Conservation (phyloP, 2,888 invertebrate species). For the Nipponacmea schrenckii region DNA sequence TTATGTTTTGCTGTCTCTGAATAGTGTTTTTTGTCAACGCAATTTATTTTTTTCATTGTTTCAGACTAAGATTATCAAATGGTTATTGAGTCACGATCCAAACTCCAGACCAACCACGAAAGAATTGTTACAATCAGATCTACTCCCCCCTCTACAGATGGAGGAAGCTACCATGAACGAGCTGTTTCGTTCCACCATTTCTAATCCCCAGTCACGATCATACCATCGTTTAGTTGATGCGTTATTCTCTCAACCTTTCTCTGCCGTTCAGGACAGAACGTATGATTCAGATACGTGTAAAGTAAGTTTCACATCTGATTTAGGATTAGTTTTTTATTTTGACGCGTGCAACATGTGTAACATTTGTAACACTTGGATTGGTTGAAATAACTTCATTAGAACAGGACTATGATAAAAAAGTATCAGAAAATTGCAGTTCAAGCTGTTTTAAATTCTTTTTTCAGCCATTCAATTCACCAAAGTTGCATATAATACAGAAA, state of each 20-base stretch:
- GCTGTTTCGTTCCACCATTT: constrained; percentile 80
- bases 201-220: constrained; percentile 82
- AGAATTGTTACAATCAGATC: constrained; percentile 83
- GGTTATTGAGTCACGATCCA: constrained; percentile 88
- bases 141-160: constrained; percentile 85
- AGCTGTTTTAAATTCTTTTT: constrained; percentile 10
- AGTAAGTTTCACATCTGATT: constrained; percentile 36
- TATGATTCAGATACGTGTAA: constrained; percentile 77
- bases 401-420: too few relatives aligned
- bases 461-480: constrained; percentile 43
- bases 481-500: constrained; percentile 69
- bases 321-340: too few relatives aligned
- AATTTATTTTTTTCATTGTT: background rate
- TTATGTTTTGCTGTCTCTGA: too few relatives aligned
- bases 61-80: constrained; percentile 69
- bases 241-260: constrained; percentile 71
- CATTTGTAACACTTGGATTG: too few relatives aligned
- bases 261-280: constrained; percentile 80
- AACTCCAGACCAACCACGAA: constrained; percentile 84
- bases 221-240: constrained; percentile 74
- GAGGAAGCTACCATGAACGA: constrained; percentile 87
- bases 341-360: too few relatives aligned
- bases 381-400: too few relatives aligned
- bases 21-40: too few relatives aligned
- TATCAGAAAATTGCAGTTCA: too few relatives aligned